Evolutionary conservation across 1,140 invertebrate species (phyloP).

Genomic region (Teleopsis dalmanni): DNA sequence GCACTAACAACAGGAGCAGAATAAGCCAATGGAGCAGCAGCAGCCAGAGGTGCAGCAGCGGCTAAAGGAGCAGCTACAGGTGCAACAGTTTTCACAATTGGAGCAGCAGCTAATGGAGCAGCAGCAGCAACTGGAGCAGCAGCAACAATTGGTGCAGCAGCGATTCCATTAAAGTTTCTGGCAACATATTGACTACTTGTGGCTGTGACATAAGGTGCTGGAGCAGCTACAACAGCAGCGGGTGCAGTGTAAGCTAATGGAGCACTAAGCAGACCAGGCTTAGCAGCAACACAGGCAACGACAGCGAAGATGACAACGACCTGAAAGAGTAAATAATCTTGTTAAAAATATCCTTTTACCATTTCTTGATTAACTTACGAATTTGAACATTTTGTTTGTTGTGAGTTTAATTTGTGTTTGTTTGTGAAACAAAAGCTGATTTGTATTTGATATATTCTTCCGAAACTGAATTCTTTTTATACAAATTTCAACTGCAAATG

Average conservation of each 20-base stretch:
- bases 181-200: conserved; percentile 46
- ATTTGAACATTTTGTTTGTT: conserved; percentile 9
- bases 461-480: too few relatives aligned
- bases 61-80: neutral
- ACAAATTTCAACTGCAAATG: too few relatives aligned
- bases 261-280: conserved; percentile 5
- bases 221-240: conserved; percentile 20
- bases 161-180: conserved; percentile 42
- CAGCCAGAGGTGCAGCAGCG: conserved; percentile 3
- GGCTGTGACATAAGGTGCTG: conserved; percentile 43
- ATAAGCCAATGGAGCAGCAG: conserved; percentile 1
- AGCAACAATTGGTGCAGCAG: conserved; percentile 24
- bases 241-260: conserved; percentile 26
- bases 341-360: neutral
- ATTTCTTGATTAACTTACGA: neutral
- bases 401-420: too few relatives aligned
- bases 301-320: conserved; percentile 7
- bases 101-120: neutral
- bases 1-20: neutral
- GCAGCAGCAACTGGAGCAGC: conserved; percentile 5
- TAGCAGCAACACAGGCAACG: conserved; percentile 10
- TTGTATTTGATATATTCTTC: too few relatives aligned
- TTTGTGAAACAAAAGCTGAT: too few relatives aligned
- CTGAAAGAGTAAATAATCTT: neutral
- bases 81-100: conserved; percentile 1